These are phyloP conservation scores for Sarcophaga rosellei DNA, from an alignment of 2,888 invertebrate genomes.

Conservation along the genomic window DNA sequence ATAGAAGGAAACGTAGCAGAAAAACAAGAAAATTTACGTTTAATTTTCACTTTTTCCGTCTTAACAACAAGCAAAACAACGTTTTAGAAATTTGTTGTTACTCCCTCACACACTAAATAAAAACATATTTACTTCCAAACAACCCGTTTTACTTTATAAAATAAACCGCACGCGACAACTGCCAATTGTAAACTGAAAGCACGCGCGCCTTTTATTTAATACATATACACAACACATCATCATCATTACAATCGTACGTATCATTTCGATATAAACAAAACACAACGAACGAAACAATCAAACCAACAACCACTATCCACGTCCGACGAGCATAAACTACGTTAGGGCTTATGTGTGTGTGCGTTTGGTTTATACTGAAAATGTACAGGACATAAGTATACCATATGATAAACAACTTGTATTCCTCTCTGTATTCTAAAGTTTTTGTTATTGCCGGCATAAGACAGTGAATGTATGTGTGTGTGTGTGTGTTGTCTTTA, in stretches of 20 bases:
- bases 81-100: constrained; percentile 19
- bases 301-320: constrained; percentile 17
- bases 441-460: constrained; percentile 8
- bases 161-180: constrained; percentile 59
- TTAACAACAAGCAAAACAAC: constrained; percentile 11
- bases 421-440: background rate
- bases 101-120: too few species aligned
- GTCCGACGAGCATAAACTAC: background rate
- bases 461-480: too few species aligned
- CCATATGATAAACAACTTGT: constrained; percentile 42
- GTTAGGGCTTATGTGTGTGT: background rate
- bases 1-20: constrained; percentile 2
- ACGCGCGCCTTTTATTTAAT: constrained; percentile 55
- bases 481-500: background rate
- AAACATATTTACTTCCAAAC: too few species aligned
- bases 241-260: constrained; percentile 41
- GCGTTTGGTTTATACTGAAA: constrained; percentile 4
- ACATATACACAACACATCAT: constrained; percentile 3
- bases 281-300: background rate
- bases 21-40: constrained; percentile 8
- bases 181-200: constrained; percentile 63
- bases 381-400: constrained; percentile 46
- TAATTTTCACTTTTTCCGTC: constrained; percentile 44
- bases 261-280: constrained; percentile 26
- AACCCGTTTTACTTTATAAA: background rate